These are phyloP conservation scores for Anas capensis DNA, from an alignment of 2,797 vertebrate genomes.

Conservation along the genomic window DNA sequence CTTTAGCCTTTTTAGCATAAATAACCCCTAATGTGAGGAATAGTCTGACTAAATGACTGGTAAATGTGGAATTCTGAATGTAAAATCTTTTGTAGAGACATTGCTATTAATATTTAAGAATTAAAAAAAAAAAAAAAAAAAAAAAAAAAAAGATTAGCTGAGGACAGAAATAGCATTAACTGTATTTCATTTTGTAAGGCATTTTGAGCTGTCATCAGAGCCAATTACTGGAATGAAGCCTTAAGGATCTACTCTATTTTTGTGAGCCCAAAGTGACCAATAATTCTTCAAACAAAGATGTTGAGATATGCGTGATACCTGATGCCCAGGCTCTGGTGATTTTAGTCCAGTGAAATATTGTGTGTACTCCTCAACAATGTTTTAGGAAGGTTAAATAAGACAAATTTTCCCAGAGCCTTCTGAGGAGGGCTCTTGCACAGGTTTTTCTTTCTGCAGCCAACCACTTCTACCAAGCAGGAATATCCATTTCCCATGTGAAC, in stretches of 20 bases:
- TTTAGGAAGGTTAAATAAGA: neutral
- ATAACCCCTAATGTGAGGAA: neutral
- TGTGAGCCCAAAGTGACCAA: neutral
- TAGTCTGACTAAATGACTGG: neutral
- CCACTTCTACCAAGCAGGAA: neutral
- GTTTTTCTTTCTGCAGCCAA: neutral
- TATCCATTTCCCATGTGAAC: neutral
- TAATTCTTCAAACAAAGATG: neutral
- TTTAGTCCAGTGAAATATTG: neutral
- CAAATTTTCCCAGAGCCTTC: neutral
- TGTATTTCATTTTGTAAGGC: conserved; percentile 34
- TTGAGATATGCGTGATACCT: neutral
- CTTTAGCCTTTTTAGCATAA: neutral
- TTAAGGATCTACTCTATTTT: conserved; percentile 38
- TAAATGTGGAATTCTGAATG: neutral
- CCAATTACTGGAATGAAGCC: conserved; percentile 13
- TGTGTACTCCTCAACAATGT: accelerated
- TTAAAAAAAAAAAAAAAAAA: neutral
- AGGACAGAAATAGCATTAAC: conserved; percentile 54
- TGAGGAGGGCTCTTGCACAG: neutral
- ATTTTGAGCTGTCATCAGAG: conserved; percentile 53
- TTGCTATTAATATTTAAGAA: conserved; percentile 43
- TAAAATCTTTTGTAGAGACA: neutral
- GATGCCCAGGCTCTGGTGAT: neutral
- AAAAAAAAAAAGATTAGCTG: neutral